Evolutionary conservation across 2,888 invertebrate species (phyloP).

Genomic region (Chrysomela aeneicollis): DNA sequence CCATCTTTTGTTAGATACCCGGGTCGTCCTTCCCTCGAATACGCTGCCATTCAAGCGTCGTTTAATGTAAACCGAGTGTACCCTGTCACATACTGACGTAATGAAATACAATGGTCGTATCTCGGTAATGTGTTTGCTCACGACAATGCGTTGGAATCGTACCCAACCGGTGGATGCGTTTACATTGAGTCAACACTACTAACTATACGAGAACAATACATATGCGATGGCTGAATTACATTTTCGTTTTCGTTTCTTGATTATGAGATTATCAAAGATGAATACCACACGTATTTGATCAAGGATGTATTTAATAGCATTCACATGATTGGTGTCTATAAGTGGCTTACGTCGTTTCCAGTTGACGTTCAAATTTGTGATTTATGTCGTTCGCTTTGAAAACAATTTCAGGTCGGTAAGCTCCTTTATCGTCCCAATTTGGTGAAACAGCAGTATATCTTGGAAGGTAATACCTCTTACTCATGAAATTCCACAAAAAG

Average conservation of each 20-base stretch:
- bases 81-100: constrained; percentile 1
- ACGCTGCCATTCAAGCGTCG: not conserved
- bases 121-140: not conserved
- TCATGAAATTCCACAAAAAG: constrained; percentile 19
- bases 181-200: not conserved
- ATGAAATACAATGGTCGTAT: not conserved
- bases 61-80: not conserved
- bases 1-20: not conserved
- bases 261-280: too few species aligned
- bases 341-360: too few species aligned
- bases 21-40: not conserved
- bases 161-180: not conserved
- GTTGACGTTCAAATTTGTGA: too few species aligned
- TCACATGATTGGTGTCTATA: too few species aligned
- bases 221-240: not conserved
- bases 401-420: not conserved
- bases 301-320: too few species aligned
- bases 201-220: not conserved
- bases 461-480: constrained; percentile 9
- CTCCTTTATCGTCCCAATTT: not conserved
- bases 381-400: not conserved
- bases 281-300: too few species aligned
- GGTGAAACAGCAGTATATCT: not conserved
- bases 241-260: not conserved
- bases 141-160: not conserved